Percentiles rank a stretch among this genome's conserved stretches.
These are phyloP conservation scores for Spisula subtruncata DNA, from an alignment of 2,888 invertebrate species.

Conservation along the genomic window DNA sequence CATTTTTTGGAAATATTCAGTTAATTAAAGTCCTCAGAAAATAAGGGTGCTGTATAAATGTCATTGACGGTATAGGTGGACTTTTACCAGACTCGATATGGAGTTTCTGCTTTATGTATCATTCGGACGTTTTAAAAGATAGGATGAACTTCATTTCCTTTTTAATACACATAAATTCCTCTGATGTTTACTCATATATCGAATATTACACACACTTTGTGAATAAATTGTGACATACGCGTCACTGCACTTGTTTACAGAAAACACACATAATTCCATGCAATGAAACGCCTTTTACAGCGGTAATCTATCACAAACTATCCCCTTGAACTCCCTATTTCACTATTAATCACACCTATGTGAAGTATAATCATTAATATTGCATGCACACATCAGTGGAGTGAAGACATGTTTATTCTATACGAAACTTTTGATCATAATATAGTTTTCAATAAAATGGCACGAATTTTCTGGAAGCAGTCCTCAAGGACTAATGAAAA, in stretches of 20 bases:
- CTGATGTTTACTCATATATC: too few relatives aligned
- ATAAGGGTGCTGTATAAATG: too few relatives aligned
- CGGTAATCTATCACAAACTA: neutral
- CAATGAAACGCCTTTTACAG: neutral
- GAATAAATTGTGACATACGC: too few relatives aligned
- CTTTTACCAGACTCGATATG: too few relatives aligned
- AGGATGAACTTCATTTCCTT: too few relatives aligned
- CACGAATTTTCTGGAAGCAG: neutral
- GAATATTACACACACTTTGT: too few relatives aligned
- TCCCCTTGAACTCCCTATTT: neutral
- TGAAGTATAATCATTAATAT: neutral
- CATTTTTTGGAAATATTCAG: too few relatives aligned
- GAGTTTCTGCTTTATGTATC: too few relatives aligned
- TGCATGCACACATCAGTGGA: neutral
- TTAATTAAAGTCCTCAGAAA: too few relatives aligned
- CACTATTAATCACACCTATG: neutral
- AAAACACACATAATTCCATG: neutral
- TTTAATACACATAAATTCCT: too few relatives aligned
- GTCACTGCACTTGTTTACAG: neutral
- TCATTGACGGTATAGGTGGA: too few relatives aligned
- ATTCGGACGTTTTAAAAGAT: too few relatives aligned
- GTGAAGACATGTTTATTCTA: neutral
- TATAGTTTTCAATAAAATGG: slow-evolving; percentile 6
- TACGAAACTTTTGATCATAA: neutral
- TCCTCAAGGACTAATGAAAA: neutral